phyloP scores from a whole-genome alignment of 2,797 vertebrate genomes.

The Ctenochaetus hawaiiensis region DNA sequence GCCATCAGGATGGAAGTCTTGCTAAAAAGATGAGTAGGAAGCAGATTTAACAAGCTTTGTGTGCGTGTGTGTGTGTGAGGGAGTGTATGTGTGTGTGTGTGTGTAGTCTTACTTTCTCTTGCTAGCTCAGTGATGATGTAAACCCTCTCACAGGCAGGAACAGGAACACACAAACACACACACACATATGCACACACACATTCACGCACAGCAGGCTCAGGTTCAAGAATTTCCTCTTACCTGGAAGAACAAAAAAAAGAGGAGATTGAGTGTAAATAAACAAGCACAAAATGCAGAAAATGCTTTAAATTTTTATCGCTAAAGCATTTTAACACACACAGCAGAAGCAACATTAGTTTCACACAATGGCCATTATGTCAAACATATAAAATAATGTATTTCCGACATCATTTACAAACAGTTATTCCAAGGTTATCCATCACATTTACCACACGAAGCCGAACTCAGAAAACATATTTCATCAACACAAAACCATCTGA shows the following conservation, averaged over 20 bases:
- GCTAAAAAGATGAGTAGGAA: slow-evolving; percentile 55
- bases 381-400: not conserved
- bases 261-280: slow-evolving; percentile 13
- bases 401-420: not conserved
- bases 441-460: not conserved
- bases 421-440: not conserved
- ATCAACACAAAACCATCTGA: not conserved
- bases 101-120: slow-evolving; percentile 32
- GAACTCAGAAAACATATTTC: not conserved
- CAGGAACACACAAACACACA: not conserved
- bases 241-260: slow-evolving; percentile 41
- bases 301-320: no score
- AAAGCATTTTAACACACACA: not conserved
- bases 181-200: slow-evolving; percentile 6
- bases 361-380: not conserved
- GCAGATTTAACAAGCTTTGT: slow-evolving; percentile 13
- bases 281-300: not conserved
- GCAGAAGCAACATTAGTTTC: not conserved
- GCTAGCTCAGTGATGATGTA: slow-evolving; percentile 26
- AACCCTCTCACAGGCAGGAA: slow-evolving; percentile 28
- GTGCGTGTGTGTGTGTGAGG: slow-evolving; percentile 2
- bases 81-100: not conserved
- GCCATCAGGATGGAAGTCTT: slow-evolving; percentile 54
- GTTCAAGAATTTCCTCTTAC: slow-evolving; percentile 47
- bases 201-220: not conserved